Percentiles rank a stretch among this genome's conserved stretches.
These are phyloP conservation scores for Callithrix jacchus DNA, from an alignment of 2,113 vertebrate species.

Conservation along the genomic window DNA sequence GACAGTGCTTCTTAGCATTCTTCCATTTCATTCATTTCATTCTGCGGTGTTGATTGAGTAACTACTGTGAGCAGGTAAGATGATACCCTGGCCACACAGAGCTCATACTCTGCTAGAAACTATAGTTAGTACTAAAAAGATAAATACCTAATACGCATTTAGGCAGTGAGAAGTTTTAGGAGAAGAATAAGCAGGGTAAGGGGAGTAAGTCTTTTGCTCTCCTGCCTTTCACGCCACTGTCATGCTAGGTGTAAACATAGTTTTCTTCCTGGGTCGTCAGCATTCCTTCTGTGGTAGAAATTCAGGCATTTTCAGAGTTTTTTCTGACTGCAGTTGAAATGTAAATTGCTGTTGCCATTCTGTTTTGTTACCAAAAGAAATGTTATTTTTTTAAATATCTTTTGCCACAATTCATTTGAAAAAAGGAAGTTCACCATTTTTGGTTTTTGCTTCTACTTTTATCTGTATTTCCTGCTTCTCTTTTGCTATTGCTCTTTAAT, in stretches of 20 bases:
- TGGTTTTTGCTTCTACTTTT: not conserved
- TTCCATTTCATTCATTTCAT: not conserved
- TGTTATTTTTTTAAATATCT: slow-evolving; percentile 5
- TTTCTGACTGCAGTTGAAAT: not conserved
- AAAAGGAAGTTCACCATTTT: not conserved
- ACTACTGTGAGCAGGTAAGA: not conserved
- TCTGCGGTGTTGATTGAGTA: not conserved
- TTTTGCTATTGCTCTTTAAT: not conserved
- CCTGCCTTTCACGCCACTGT: not conserved
- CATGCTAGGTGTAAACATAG: not conserved
- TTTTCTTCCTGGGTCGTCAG: not conserved
- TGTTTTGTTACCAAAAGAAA: not conserved
- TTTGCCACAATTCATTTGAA: not conserved
- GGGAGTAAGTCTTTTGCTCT: not conserved
- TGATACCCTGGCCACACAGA: not conserved
- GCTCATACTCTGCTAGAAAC: not conserved
- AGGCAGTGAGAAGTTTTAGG: not conserved
- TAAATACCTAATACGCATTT: not conserved
- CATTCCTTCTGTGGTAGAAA: slow-evolving; percentile 24
- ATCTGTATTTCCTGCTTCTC: not conserved
- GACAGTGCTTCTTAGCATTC: not conserved
- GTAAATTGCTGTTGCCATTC: not conserved
- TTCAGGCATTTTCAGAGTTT: not conserved
- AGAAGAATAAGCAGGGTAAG: not conserved
- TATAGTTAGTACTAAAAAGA: not conserved